Base-by-base conservation (phyloP, 2,797 vertebrate species). In the Manis crassicaudata region DNA sequence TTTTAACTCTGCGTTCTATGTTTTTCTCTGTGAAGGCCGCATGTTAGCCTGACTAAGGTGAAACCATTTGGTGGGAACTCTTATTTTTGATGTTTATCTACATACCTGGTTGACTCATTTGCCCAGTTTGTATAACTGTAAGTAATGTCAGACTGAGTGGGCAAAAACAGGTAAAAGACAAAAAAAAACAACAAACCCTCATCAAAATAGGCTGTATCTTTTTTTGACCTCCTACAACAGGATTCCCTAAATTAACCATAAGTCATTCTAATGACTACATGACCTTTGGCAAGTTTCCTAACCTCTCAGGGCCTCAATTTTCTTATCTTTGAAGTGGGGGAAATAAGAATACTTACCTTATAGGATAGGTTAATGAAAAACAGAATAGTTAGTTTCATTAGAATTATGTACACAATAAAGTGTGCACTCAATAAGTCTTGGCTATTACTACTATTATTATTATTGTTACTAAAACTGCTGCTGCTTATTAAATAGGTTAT, bases 21-120 rank as follows among this genome's bases (percentile, higher is more conserved):
- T 65, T 84, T 94, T 92, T 75, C 90, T 96, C 29, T 92, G 52
- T 92, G 79, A 73, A 84, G 37, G 60, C 3, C 16, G n/a, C 40
- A 29, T 68, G 25, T 46, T 29, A 58, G 43, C 10, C 46, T 85
- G 63, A 56, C n/a, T 25, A 90, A 90, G 35, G 35, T 80, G 60
- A 93, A 90, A 67, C 90, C 37, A 65, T 88, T 84, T 84, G 32
- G 25, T 46, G 63, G 29, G 72, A 92, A 72, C 10, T 46, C 76
- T 67, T 79, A 46, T 67, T 92, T 92, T 85, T 77, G 7, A 54
- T 58, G 25, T 92, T 88, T 89, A 85, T 85, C 16, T 76, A 35
- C 3, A 40, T 60, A 43, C 50, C 60, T 81, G 54, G 16, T 68
- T 81, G 37, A 86, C n/a, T 92, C 54, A 81, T 43, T 81, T 75